These are phyloP conservation scores for Oplegnathus fasciatus DNA, from an alignment of 2,113 vertebrate species.

Conservation along the genomic window DNA sequence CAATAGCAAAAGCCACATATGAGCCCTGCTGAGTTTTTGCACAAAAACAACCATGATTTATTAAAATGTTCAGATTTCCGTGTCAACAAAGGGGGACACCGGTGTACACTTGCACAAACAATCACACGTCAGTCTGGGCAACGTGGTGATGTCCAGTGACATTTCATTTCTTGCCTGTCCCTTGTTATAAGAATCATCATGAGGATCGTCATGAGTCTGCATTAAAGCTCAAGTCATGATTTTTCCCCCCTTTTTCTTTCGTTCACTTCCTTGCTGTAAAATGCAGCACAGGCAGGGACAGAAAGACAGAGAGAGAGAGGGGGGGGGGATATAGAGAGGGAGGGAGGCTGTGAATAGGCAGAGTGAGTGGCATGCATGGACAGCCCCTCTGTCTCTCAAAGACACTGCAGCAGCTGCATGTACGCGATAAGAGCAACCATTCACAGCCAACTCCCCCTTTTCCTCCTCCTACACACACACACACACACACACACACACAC, in stretches of 20 bases:
- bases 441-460: constrained; percentile 75
- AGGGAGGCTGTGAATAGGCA: constrained; percentile 73
- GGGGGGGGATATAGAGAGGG: constrained; percentile 35
- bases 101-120: constrained; percentile 7
- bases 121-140: constrained; percentile 18
- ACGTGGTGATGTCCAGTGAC: constrained; percentile 62
- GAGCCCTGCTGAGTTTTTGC: constrained; percentile 24
- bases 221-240: constrained; percentile 63
- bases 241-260: constrained; percentile 30
- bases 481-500: constrained; percentile 64
- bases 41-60: constrained; percentile 2
- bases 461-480: constrained; percentile 72
- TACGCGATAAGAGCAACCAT: constrained; percentile 84
- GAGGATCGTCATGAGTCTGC: constrained; percentile 63
- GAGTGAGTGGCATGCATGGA: constrained; percentile 80
- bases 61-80: constrained; percentile 15
- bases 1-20: background rate
- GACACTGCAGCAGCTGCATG: constrained; percentile 84
- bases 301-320: constrained; percentile 9
- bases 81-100: constrained; percentile 21
- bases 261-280: constrained; percentile 60
- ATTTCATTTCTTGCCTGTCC: constrained; percentile 70
- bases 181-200: constrained; percentile 35
- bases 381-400: constrained; percentile 82
- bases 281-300: constrained; percentile 55